Evolutionary conservation across 2,797 vertebrate species (phyloP), one percentile per base, ranked within the genome.

Genomic region (Harpagifer antarcticus): DNA sequence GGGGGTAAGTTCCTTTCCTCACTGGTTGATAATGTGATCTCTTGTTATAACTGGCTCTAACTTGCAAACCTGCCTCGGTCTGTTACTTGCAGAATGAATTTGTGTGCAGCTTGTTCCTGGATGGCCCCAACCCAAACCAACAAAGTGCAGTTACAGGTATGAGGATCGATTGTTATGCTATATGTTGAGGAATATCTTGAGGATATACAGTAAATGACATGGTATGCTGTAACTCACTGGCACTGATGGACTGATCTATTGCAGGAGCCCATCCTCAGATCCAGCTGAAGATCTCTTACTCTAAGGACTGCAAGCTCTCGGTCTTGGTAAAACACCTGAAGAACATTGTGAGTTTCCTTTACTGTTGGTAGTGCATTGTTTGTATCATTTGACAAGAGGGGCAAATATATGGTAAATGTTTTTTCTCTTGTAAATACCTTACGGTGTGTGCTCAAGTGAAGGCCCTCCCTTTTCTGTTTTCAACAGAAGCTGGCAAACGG

Each of bases 21-120:
- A 2, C n/a, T 42, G 14, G 2, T 16, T 56, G 19, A 33, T 66
- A 60, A 56, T 14, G 2, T n/a, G 20, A 31, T 49, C 2, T 44
- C 23, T 40, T 64, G 23, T 57, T 12, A 19, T 3, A 33, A 7
- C 12, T 19, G 12, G 4, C 23, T 72, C 37, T 63, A 23, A 77
- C 63, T 47, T 72, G 17, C 31, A 66, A 69, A 73, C 14, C 14
- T 43, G 20, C 7, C 49, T 73, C 19, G 0, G 49, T 72, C 15
- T 68, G 19, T 78, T 54, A 19, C 72, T 85, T 91, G 62, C 93
- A 97, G 96, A 95, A 96, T 87, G 95, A 97, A 57, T 94, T 81
- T 78, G 94, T 96, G 45, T 94, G 96, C 81, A 90, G 82, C 44
- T 93, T 98, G 88, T 96, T 97, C 78, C 90, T 96, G 68, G 96